Evolutionary conservation across 2,113 vertebrate species (phyloP), one percentile per base, ranked within the genome.

Genomic region (Dinomys branickii): DNA sequence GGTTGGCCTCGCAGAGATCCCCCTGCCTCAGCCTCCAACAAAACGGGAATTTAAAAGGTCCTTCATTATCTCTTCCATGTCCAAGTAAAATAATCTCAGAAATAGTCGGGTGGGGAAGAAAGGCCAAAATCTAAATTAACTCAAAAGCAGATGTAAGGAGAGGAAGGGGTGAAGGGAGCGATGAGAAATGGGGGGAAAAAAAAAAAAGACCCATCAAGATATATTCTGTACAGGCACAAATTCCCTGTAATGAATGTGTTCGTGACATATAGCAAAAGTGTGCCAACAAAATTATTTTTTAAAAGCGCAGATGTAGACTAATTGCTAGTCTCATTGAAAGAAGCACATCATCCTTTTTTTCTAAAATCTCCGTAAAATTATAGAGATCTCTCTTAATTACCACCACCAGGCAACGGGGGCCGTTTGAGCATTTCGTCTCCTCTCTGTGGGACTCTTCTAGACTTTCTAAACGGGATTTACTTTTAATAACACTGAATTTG

Each of bases 291-390:
- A 47, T 30, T 33, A 33, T 17, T 78, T 50, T 50, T 78, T 50
- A 13, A 50, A 78, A 75, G 92, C 88, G 47, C 80, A 75, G 84
- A 83, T 61, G 35, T 84, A 91, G 28, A 96, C 84, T 35, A 71
- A 92, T 38, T 30, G 88, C 14, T 80, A 96, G 52, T 58, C 41
- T 89, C 58, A 87, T n/a, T n/a, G n/a, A 93, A 87, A 86, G 82
- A 85, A 77, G 17, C 44, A 44, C 11, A 73, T 10, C 73, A 87
- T 38, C 81, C 78, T 69, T 59, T 88, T 41, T 52, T 78, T 17
- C 38, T 47, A 85, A 90, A 95, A 85, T 78, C 52, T 54, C 41
- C 54, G 44, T 20, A 61, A 93, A 87, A 88, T 30, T 20, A n/a
- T n/a, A 85, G 77, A 94, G 56, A 26, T 94, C 38, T 52, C 16